Evolutionary conservation across 2,797 vertebrate genomes (phyloP).

Genomic region (Sphaeramia orbicularis): DNA sequence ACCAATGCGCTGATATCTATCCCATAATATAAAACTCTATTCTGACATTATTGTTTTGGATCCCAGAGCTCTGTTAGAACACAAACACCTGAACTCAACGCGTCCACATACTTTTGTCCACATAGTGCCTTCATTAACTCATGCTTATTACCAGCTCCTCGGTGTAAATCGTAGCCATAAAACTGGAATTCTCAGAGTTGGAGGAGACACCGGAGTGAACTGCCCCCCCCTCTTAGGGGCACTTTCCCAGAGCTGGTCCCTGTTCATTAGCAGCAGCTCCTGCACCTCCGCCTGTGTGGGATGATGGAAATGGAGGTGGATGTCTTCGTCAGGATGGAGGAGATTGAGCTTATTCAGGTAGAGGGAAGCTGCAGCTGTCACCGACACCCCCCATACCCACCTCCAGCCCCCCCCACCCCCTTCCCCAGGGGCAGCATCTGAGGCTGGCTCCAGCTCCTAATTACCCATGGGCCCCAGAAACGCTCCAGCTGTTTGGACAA

Average conservation of each 20-base stretch:
- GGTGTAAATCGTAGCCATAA: no score
- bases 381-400: slow-evolving; percentile 30
- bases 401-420: slow-evolving; percentile 39
- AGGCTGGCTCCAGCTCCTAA: slow-evolving; percentile 78
- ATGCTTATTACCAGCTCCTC: no score
- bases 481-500: slow-evolving; percentile 83
- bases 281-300: slow-evolving; percentile 30
- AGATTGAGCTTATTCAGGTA: slow-evolving; percentile 52
- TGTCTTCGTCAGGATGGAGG: slow-evolving; percentile 43
- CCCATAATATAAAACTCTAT: no score
- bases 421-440: slow-evolving; percentile 70
- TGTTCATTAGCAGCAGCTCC: slow-evolving; percentile 68
- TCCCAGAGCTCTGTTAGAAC: no score
- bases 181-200: slow-evolving; percentile 38
- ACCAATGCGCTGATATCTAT: no score
- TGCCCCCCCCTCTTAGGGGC: slow-evolving; percentile 44
- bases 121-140: no score
- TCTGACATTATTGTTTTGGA: no score
- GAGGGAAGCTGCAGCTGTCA: slow-evolving; percentile 59
- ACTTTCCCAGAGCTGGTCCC: slow-evolving; percentile 61
- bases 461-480: slow-evolving; percentile 79
- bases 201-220: slow-evolving; percentile 21
- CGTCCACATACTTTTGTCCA: no score
- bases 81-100: no score
- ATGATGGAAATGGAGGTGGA: slow-evolving; percentile 66